Evolutionary conservation across 2,797 vertebrate species (phyloP), one percentile per base, ranked within the genome.

Genomic region (Columba guinea): DNA sequence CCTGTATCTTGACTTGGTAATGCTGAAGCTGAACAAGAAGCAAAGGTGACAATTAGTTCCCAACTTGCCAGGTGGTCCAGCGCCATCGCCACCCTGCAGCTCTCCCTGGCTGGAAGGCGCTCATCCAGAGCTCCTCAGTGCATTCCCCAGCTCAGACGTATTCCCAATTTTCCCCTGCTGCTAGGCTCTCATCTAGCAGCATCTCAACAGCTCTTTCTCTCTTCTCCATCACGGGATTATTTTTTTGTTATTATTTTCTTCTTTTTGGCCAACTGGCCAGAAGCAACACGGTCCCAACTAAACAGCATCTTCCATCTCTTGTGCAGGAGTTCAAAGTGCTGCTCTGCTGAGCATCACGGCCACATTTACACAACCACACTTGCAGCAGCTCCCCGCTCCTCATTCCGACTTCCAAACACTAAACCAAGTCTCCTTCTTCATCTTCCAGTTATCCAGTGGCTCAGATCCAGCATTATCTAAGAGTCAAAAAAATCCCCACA

Each of bases 91-190:
- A 92, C 65, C 46, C 88, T 16, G 12, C 88, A 81, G 4, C 77
- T 76, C 89, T 78, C 77, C 70, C 80, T 69, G 69, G 69, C 95
- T 90, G 84, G 77, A 68, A 89, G 86, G 94, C 74, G 81, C 10
- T 14, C 13, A 69, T 48, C 35, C 62, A 37, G 74, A 22, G 77
- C 70, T 13, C 24, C 0, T 63, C 92, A 58, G 24, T 21, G 51
- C 77, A 89, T 84, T 93, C 90, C 81, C 77, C 84, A 89, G 73
- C 88, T 73, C 1, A 3, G 89, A 84, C 2, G 0, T 73, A 58
- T 34, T 90, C 80, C 86, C 70, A 58, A 78, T 82, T 35, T 35
- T 81, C 77, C 48, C 46, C 10, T 70, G 90, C 86, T 88, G 60
- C 69, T 27, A 75, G 56, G 58, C n/a, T 88, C 46, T 87, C 23